Evolutionary conservation across 2,797 vertebrate genomes (phyloP), one percentile per base, ranked within the genome.

Genomic region (Philypnodon macrostomus): DNA sequence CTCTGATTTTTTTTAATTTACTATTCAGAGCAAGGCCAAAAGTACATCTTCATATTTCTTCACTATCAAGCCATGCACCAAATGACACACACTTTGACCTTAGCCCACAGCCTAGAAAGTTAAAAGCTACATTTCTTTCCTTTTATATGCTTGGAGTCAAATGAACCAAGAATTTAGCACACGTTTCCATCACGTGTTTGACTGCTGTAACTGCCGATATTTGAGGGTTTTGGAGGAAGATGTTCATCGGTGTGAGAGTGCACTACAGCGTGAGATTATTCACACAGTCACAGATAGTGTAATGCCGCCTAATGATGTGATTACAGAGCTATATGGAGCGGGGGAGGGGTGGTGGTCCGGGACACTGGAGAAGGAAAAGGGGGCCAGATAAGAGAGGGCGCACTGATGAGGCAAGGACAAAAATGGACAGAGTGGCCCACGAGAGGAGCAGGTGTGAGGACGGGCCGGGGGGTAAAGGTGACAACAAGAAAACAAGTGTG

Each of bases 241-340:
- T 27, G 11, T 30, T 31, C 16, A 12, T n/a, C 8, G 21, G 24
- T 4, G 5, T 26, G 38, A 29, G 8, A 50, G 50, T 23, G 58
- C 55, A 37, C 40, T 40, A 56, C 52, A 55, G 47, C 29, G 14
- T 78, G 48, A 73, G 58, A 73, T 63, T 70, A 58, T 64, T 75
- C 58, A 40, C 61, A 63, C 47, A 48, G 53, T 64, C 49, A 46
- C 24, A 57, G 61, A 70, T 69, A 61, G 58, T 67, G 54, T 63
- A 50, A 64, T 61, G 58, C 39, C 54, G 63, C 45, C 49, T 71
- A 70, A 70, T 68, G 68, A 49, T 48, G 69, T 67, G 67, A 70
- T 77, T 50, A 73, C 47, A 56, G 57, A n/a, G 66, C 68, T 64
- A 55, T 50, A 52, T 42, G 50, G 31, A 63, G 38, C 30, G 60